Conservation (phyloP, 2,797 vertebrate species). For the Myotis vivesi region DNA sequence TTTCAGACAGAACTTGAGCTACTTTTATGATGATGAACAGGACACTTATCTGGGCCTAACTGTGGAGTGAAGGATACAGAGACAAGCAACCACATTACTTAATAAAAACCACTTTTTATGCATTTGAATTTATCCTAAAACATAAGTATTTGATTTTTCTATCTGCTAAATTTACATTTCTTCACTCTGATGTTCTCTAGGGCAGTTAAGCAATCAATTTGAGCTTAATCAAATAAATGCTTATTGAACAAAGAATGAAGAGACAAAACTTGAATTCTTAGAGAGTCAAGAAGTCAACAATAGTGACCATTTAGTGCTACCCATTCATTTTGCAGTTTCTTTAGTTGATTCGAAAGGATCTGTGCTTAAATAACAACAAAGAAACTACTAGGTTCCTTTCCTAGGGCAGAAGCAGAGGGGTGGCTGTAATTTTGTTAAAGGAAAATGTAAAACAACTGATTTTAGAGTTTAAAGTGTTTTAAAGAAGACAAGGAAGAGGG, state of each 20-base stretch:
- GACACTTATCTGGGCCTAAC: not conserved
- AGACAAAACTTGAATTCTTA: constrained; percentile 21
- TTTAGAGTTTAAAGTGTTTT: not conserved
- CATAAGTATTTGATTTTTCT: constrained; percentile 28
- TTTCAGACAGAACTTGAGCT: not conserved
- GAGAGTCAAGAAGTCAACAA: not conserved
- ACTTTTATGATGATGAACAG: not conserved
- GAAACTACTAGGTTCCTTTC: not conserved
- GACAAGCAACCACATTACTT: not conserved
- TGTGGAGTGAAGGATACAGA: not conserved
- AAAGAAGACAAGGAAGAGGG: not conserved
- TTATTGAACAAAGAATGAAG: constrained; percentile 42
- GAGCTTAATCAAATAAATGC: constrained; percentile 59
- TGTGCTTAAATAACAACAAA: not conserved
- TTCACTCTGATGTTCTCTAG: constrained; percentile 43
- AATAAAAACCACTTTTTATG: not conserved
- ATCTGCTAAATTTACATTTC: constrained; percentile 31
- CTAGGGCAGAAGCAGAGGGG: not conserved
- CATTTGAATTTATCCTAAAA: constrained; percentile 52
- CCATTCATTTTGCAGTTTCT: not conserved
- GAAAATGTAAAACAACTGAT: not conserved
- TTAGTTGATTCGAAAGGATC: not conserved
- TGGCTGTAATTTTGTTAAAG: not conserved
- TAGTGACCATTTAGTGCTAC: not conserved
- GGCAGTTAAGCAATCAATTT: constrained; percentile 47